Base-by-base conservation (phyloP, 1,140 invertebrate species). In the Drosophila gunungcola region DNA sequence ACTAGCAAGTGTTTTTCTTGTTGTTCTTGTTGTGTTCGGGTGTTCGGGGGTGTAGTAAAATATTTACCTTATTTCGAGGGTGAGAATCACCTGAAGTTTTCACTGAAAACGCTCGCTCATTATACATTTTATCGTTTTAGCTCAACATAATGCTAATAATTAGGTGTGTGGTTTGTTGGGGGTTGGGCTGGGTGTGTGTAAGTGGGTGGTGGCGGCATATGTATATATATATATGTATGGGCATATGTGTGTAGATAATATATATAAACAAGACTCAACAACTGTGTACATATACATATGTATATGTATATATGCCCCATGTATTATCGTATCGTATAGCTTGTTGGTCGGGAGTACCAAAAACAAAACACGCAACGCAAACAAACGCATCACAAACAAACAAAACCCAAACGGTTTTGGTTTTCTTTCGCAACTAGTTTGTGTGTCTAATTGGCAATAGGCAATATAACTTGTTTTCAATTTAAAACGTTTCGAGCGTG, bases 11-110 rank as follows among this genome's bases (percentile, higher is more conserved):
- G 3, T 61, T 61, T 10, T 67, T 48, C n/a, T 68, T 34, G 34
- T 63, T n/a, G 38, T 32, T 48, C 51, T n/a, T 41, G 25, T 21
- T 21, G 16, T 21, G 16, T 21, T 21, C 16, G 16, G 16, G 1
- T 54, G 34, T 62, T 34, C 48, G 12, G 49, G 60, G 46, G 53
- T 78, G 54, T 81, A 54, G 79, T 89, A 77, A 88, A 70, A 89
- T 89, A 88, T 83, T 88, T 88, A 88, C 83, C 83, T 88, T 86
- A 88, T 88, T 82, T 82, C 51, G 77, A 85, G 73, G 76, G 73
- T 67, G 49, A 64, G 77, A 63, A 78, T 78, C 82, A 78, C 70
- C 73, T 73, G 81, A 85, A 80, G 81, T 86, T 86, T 83, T 86
- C 83, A 88, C 83, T 88, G 83, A 88, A 88, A 88, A 88, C 83